phyloP scores from a whole-genome alignment of 1,140 invertebrate genomes.

The Lutraria rhynchaena region DNA sequence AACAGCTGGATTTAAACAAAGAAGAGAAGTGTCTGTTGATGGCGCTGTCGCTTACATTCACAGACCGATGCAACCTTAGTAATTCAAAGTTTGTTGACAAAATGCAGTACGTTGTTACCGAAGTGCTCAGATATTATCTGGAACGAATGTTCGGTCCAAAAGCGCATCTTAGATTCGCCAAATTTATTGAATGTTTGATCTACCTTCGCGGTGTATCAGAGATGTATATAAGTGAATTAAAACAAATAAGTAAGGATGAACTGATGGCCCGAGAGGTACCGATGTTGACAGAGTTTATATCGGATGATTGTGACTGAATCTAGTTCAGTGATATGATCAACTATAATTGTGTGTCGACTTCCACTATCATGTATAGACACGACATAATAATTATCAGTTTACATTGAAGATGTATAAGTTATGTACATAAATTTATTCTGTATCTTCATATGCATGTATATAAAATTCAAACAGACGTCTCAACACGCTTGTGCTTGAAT shows the following conservation, averaged over 20 bases:
- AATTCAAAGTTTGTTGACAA: conserved; percentile 39
- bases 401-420: too few species aligned
- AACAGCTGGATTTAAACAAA: conserved; percentile 24
- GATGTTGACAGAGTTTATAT: conserved; percentile 39
- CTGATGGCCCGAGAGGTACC: conserved; percentile 41
- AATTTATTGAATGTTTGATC: conserved; percentile 33
- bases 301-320: conserved; percentile 43
- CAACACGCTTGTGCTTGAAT: too few species aligned
- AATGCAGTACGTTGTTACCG: conserved; percentile 37
- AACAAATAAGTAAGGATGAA: conserved; percentile 53
- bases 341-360: too few species aligned
- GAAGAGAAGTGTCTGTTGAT: conserved; percentile 46
- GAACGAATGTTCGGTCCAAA: not conserved
- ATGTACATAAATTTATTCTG: too few species aligned
- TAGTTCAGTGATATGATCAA: conserved; percentile 7
- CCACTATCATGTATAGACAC: too few species aligned
- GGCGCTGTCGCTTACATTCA: conserved; percentile 41
- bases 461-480: too few species aligned
- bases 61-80: conserved; percentile 34
- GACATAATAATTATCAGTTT: too few species aligned
- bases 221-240: conserved; percentile 21
- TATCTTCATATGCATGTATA: too few species aligned
- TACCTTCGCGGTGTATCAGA: conserved; percentile 26
- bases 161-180: conserved; percentile 19
- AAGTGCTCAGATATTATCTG: conserved; percentile 21